phyloP scores from a whole-genome alignment of 1,140 invertebrate species.

The Drosophila kanapiae region DNA sequence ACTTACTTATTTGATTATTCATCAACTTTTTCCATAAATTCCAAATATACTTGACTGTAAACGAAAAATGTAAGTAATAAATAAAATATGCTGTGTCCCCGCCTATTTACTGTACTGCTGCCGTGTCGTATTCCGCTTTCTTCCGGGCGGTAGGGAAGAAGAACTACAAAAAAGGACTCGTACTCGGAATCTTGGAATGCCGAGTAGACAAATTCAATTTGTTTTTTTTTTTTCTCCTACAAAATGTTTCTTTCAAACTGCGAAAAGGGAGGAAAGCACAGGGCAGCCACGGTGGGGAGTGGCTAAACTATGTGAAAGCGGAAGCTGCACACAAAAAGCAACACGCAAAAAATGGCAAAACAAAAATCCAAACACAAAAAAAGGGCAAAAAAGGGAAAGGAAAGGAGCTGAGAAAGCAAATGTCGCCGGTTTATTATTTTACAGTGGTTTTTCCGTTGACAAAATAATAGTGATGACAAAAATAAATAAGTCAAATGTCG shows the following conservation, averaged over 20 bases:
- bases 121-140: slow-evolving; percentile 6
- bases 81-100: slow-evolving; percentile 11
- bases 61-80: not conserved
- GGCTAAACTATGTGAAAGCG: slow-evolving; percentile 42
- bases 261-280: not conserved
- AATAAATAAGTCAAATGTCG: not conserved
- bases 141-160: not conserved
- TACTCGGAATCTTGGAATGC: slow-evolving; percentile 27
- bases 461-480: not conserved
- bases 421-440: slow-evolving; percentile 1
- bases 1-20: not conserved
- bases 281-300: slow-evolving; percentile 11
- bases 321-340: slow-evolving; percentile 44
- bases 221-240: slow-evolving; percentile 25
- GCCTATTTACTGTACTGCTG: slow-evolving; percentile 24
- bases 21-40: slow-evolving; percentile 3
- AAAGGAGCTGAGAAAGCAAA: slow-evolving; percentile 21
- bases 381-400: not conserved
- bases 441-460: slow-evolving; percentile 5
- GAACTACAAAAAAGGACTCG: slow-evolving; percentile 10
- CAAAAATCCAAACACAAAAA: slow-evolving; percentile 7
- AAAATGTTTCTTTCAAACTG: slow-evolving; percentile 54
- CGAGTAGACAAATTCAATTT: slow-evolving; percentile 63
- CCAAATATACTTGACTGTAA: not conserved
- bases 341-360: slow-evolving; percentile 29